phyloP scores from a whole-genome alignment of 2,113 vertebrate species.

The Conger conger region DNA sequence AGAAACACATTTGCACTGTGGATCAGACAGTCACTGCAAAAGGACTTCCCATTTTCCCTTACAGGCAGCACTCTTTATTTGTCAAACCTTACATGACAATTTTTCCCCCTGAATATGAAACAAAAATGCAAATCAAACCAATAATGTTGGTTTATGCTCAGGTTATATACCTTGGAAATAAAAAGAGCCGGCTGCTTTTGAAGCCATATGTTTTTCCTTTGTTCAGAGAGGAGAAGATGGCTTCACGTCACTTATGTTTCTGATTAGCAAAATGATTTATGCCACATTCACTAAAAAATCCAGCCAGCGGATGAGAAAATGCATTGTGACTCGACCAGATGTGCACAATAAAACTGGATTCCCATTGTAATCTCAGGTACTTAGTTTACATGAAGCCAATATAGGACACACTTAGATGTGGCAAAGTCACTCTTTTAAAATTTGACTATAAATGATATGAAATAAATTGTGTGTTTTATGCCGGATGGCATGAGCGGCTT shows the following conservation, averaged over 20 bases:
- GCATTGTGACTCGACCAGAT: constrained; percentile 99
- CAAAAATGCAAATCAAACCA: constrained; percentile 72
- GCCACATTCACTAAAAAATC: constrained; percentile 99
- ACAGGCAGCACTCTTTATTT: constrained; percentile 62
- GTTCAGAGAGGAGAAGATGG: constrained; percentile 95
- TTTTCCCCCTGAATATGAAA: constrained; percentile 53
- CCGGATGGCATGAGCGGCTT: constrained; percentile 97
- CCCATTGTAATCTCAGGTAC: constrained; percentile 99
- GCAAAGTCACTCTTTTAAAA: constrained; percentile 97
- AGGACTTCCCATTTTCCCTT: constrained; percentile 63
- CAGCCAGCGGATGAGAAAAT: constrained; percentile 99
- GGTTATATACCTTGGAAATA: constrained; percentile 77
- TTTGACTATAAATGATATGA: constrained; percentile 99
- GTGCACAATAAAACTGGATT: constrained; percentile 99
- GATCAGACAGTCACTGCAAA: constrained; percentile 64
- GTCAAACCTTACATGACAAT: constrained; percentile 50
- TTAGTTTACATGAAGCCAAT: constrained; percentile 99
- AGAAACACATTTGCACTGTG: constrained; percentile 63
- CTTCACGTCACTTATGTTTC: constrained; percentile 99
- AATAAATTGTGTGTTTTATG: constrained; percentile 99
- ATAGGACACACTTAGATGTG: constrained; percentile 94
- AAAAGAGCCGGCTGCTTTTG: constrained; percentile 84
- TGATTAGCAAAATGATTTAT: constrained; percentile 99
- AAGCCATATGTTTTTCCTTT: constrained; percentile 99
- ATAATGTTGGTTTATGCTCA: constrained; percentile 69